These are phyloP conservation scores for Nansenia antarctica DNA, from an alignment of 2,113 vertebrate genomes.

Conservation along the genomic window DNA sequence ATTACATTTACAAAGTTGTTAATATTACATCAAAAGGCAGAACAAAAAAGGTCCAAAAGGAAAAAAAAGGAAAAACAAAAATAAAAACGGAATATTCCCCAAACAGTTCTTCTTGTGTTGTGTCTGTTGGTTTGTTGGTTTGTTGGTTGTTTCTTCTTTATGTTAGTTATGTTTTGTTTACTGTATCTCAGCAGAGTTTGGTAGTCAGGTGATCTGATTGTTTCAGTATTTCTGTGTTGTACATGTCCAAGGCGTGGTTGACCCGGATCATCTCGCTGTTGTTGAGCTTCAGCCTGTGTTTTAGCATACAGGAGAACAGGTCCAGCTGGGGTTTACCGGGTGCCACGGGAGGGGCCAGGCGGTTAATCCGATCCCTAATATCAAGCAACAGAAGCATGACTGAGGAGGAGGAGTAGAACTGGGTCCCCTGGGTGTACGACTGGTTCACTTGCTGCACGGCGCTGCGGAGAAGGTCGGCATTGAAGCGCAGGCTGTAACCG, in stretches of 20 bases:
- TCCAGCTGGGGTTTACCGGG: slow-evolving; percentile 97
- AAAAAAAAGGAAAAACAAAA: slow-evolving; percentile 60
- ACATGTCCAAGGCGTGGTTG: slow-evolving; percentile 98
- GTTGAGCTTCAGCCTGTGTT: slow-evolving; percentile 97
- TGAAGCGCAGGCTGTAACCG: slow-evolving; percentile 97
- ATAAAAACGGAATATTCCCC: slow-evolving; percentile 63
- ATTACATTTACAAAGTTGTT: slow-evolving; percentile 95
- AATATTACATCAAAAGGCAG: slow-evolving; percentile 80
- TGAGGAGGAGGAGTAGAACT: slow-evolving; percentile 96
- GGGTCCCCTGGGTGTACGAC: slow-evolving; percentile 94
- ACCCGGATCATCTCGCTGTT: slow-evolving; percentile 98
- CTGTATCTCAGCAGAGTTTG: slow-evolving; percentile 90
- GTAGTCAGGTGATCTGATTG: slow-evolving; percentile 97
- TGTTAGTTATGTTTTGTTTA: slow-evolving; percentile 26
- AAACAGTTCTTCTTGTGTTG: slow-evolving; percentile 47
- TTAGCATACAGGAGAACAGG: slow-evolving; percentile 99
- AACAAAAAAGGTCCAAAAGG: slow-evolving; percentile 72
- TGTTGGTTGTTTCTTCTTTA: slow-evolving; percentile 35
- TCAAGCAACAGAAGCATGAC: slow-evolving; percentile 97
- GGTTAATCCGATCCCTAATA: slow-evolving; percentile 98
- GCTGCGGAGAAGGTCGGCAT: slow-evolving; percentile 92
- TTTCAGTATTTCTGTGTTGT: slow-evolving; percentile 99
- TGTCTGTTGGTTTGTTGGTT: slow-evolving; percentile 32
- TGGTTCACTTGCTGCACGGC: slow-evolving; percentile 98
- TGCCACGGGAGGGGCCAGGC: slow-evolving; percentile 92